Base-by-base conservation (phyloP, 2,797 vertebrate species). In the Helostoma temminkii region DNA sequence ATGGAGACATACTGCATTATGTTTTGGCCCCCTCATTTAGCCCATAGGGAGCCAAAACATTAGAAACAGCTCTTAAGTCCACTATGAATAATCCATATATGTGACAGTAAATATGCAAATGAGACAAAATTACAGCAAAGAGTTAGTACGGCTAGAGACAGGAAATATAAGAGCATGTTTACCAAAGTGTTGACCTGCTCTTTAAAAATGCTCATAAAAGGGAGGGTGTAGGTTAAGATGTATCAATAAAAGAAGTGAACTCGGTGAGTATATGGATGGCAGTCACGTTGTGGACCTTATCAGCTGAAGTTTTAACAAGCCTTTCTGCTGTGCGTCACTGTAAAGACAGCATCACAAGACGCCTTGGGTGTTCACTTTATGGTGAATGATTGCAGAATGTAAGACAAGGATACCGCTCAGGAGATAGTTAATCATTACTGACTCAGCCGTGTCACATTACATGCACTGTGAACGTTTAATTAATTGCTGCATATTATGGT, bases 401-500 rank as follows among this genome's bases (percentile, higher is more conserved):
- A 64, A 76, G 66, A 72, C 55, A 59, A 77, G 50, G 50, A 62
- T 55, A 25, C 58, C 52, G 7, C 60, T 19, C 47, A 64, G 46
- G 32, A 53, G 25, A 59, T 30, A 21, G 86, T 85, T 87, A 89
- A 90, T 90, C 46, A 87, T 91, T 90, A 76, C 28, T 48, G 32
- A 21, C 25, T 54, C 19, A 39, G 48, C 21, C 6, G 47, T 18
- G 2, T 16, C 22, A 12, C 9, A 5, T 6, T 19, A 14, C 5
- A 22, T 12, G 28, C 24, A 24, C 21, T 49, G 22, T 18, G 16
- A 54, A 22, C 41, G 25, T 52, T 19, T 66, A 7, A 70, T n/a
- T 46, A 22, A 60, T 18, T 48, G 30, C 28, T 12, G 43, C 32
- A 14, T 0, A 14, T 42, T 2, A 15, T 24, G 34, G 16, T 21